Evolutionary conservation across 2,888 invertebrate species (phyloP).

Genomic region (Cinara cedri): DNA sequence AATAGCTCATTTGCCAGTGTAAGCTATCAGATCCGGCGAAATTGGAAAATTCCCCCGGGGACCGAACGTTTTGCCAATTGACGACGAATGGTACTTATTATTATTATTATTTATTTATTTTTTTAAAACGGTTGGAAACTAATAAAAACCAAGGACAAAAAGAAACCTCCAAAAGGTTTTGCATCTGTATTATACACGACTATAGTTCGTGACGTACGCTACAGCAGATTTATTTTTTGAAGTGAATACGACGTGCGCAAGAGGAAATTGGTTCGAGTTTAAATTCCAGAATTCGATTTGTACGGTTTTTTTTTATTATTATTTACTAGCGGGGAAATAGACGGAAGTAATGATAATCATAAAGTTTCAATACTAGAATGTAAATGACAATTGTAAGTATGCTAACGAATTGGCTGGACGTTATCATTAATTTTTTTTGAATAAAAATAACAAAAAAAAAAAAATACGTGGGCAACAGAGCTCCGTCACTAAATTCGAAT

Average conservation of each 20-base stretch:
- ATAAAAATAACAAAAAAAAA: too few species aligned
- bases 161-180: not conserved
- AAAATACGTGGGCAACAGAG: too few species aligned
- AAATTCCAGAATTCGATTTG: not conserved
- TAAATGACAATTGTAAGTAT: too few species aligned
- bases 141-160: slow-evolving; percentile 34
- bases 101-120: not conserved
- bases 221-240: not conserved
- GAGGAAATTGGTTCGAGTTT: not conserved
- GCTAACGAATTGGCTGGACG: too few species aligned
- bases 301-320: not conserved
- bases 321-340: too few species aligned
- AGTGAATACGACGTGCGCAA: not conserved
- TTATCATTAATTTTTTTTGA: too few species aligned
- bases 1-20: not conserved
- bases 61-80: not conserved
- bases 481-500: too few species aligned
- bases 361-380: too few species aligned
- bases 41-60: not conserved
- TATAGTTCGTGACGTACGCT: not conserved
- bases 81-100: not conserved
- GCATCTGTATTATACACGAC: not conserved
- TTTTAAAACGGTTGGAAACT: slow-evolving; percentile 1
- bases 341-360: too few species aligned
- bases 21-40: not conserved